Evolutionary conservation across 1,140 invertebrate species (phyloP).

Genomic region (Leucophenga varia): DNA sequence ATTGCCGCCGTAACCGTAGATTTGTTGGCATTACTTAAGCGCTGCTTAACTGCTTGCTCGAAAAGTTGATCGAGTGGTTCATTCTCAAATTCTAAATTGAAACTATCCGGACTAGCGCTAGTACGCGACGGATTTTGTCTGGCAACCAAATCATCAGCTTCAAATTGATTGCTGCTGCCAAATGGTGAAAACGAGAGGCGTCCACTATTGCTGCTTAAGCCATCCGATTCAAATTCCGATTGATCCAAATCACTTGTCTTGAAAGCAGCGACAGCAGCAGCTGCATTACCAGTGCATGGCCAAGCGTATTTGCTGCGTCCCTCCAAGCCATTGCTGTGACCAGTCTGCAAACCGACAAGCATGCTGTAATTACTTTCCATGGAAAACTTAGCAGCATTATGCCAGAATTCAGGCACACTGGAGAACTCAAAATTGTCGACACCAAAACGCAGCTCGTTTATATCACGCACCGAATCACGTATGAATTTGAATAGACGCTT

Average conservation of each 20-base stretch:
- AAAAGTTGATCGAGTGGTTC: slow-evolving; percentile 45
- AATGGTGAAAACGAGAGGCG: slow-evolving; percentile 34
- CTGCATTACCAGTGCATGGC: slow-evolving; percentile 12
- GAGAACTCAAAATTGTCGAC: slow-evolving; percentile 46
- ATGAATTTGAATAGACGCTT: slow-evolving; percentile 39
- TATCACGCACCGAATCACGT: slow-evolving; percentile 10
- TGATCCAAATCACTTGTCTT: slow-evolving; percentile 47
- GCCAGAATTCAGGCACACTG: slow-evolving; percentile 34
- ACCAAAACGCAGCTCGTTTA: slow-evolving; percentile 33
- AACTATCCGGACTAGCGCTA: slow-evolving; percentile 19
- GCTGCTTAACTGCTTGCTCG: slow-evolving; percentile 15
- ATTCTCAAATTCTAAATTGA: slow-evolving; percentile 33
- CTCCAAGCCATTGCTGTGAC: slow-evolving; percentile 41
- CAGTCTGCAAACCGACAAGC: slow-evolving; percentile 44
- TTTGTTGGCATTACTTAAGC: too few species aligned
- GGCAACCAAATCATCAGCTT: slow-evolving; percentile 2
- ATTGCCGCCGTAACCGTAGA: too few species aligned
- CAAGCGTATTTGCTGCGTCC: slow-evolving; percentile 47
- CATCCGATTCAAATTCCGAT: slow-evolving; percentile 38
- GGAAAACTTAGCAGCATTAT: slow-evolving; percentile 36
- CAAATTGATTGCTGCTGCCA: slow-evolving; percentile 13
- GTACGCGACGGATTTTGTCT: too few species aligned
- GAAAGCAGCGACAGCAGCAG: slow-evolving; percentile 30
- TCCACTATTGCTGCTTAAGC: slow-evolving; percentile 34
- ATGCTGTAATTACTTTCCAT: slow-evolving; percentile 52